Evolutionary conservation across 1,140 invertebrate species (phyloP).

Genomic region (Ctenoplectra terminalis): DNA sequence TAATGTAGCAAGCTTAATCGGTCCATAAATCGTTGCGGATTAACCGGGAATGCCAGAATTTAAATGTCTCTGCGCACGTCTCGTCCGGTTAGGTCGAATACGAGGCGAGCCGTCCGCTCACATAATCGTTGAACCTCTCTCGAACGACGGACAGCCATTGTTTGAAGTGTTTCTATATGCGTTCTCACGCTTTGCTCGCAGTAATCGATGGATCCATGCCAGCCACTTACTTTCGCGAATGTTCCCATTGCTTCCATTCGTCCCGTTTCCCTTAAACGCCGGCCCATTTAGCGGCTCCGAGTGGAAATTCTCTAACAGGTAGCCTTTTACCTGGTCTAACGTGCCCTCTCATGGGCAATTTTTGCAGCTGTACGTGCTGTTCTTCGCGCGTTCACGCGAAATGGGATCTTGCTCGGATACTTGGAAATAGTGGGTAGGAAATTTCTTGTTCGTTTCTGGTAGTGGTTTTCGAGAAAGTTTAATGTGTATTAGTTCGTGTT

Average conservation of each 20-base stretch:
- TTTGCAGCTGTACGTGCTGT: not conserved
- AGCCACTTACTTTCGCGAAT: not conserved
- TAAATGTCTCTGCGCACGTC: constrained; percentile 41
- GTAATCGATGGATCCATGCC: constrained; percentile 22
- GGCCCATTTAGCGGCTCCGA: not conserved
- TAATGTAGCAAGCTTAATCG: constrained; percentile 45
- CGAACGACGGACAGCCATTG: constrained; percentile 12
- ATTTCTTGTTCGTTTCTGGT: not conserved
- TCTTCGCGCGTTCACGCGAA: not conserved
- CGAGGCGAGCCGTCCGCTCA: constrained; percentile 38
- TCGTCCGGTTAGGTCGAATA: constrained; percentile 22
- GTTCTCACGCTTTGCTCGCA: constrained; percentile 35
- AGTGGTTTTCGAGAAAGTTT: not conserved
- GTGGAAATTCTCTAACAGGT: constrained; percentile 19
- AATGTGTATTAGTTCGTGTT: not conserved
- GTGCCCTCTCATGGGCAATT: not conserved
- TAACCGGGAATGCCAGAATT: constrained; percentile 61
- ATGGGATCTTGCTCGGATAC: not conserved
- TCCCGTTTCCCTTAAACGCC: not conserved
- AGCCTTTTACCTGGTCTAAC: constrained; percentile 1
- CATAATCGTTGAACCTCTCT: not conserved
- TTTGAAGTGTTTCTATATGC: constrained; percentile 45
- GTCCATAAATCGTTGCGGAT: constrained; percentile 57
- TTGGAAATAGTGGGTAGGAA: not conserved
- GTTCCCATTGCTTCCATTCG: not conserved